Evolutionary conservation across 2,113 vertebrate genomes (phyloP).

Genomic region (Hymenochirus boettgeri): DNA sequence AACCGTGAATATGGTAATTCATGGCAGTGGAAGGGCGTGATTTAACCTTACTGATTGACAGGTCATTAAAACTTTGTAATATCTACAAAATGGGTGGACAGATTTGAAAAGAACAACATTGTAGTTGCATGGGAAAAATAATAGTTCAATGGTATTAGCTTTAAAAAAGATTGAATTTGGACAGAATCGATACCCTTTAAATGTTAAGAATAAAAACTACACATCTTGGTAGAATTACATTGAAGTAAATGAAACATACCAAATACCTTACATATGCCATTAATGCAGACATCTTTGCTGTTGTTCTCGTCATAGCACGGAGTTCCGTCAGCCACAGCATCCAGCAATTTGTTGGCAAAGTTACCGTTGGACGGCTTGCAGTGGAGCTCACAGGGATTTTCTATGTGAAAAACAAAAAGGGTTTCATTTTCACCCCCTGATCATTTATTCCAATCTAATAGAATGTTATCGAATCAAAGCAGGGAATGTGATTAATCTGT

Average conservation of each 20-base stretch:
- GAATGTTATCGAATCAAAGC: neutral
- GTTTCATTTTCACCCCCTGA: constrained; percentile 1
- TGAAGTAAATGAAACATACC: constrained; percentile 72
- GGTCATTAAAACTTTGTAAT: no score
- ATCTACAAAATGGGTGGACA: no score
- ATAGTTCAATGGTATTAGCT: no score
- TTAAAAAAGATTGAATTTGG: no score
- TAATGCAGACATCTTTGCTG: constrained; percentile 88
- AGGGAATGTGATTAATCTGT: neutral
- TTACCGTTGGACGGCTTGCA: constrained; percentile 76
- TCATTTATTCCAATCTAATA: neutral
- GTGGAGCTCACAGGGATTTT: constrained; percentile 86
- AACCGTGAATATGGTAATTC: no score
- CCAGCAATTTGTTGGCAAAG: constrained; percentile 93
- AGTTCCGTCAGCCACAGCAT: constrained; percentile 89
- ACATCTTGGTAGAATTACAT: constrained; percentile 40
- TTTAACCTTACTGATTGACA: no score
- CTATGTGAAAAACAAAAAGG: constrained; percentile 57
- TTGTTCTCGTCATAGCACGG: constrained; percentile 85
- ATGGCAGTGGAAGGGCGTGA: no score
- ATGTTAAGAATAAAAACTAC: no score
- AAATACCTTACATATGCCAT: constrained; percentile 99
- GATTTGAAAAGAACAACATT: no score
- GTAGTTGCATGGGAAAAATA: no score
- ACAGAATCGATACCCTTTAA: no score